Base-by-base conservation (phyloP, 2,797 vertebrate species). In the Cygnus olor region DNA sequence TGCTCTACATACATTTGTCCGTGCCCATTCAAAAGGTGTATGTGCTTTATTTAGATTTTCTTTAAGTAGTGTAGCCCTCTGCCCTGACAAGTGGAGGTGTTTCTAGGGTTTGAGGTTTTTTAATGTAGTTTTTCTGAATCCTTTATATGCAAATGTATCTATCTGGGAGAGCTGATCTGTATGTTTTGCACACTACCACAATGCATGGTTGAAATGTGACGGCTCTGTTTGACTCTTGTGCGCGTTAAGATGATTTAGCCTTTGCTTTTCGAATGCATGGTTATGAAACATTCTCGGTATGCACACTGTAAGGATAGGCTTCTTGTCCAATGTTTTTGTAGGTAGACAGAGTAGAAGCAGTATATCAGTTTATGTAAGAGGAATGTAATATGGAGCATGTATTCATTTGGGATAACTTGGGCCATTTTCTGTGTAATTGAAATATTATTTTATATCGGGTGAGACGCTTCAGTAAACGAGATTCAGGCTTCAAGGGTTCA, bases 231-330 rank as follows among this genome's bases (percentile, higher is more conserved):
- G 68, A 56, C 51, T 92, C 24, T 4, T 17, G 40, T 42, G 74
- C 53, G 82, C 34, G 49, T 70, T 42, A 51, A 63, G 71, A 58
- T 61, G n/a, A 69, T 82, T 80, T 68, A 74, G 38, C 17, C 61
- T 64, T 84, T 85, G 88, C 25, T 78, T 82, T 84, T 91, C 42
- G 68, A 64, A 51, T 78, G 93, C 80, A 85, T 61, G 76, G 82
- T 65, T 36, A 9, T 61, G 20, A 80, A 91, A 78, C 16, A 30
- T 61, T 69, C 36, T 79, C 53, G 25, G 64, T 49, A 25, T 58
- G 70, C 25, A 36, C 81, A 44, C 8, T 68, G 58, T 45, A 71
- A 7, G 16, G 45, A 38, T 64, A 49, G 78, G 32, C 54, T 71
- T 72, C 78, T 88, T 88, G 32, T 28, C 40, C 69, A 24, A 40